Conservation (phyloP, 2,888 invertebrate species). For the Colostygia pectinataria region DNA sequence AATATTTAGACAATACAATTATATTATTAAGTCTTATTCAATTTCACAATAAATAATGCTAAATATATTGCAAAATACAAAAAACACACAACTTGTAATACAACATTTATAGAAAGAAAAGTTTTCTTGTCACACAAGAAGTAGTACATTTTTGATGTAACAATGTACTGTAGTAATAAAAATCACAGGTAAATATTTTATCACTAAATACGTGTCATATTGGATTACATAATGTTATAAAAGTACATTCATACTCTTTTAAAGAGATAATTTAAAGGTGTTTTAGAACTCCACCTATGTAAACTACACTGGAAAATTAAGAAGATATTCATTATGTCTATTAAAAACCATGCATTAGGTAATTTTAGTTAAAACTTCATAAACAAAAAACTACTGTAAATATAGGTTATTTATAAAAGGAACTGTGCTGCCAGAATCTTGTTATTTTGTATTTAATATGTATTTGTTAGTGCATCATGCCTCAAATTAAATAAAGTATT, state of each 20-base stretch:
- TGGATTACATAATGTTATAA: slow-evolving; percentile 42
- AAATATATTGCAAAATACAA: slow-evolving; percentile 38
- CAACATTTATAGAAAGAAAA: slow-evolving; percentile 47
- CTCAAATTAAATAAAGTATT: too few species aligned
- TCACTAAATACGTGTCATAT: slow-evolving; percentile 58
- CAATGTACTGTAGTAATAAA: slow-evolving; percentile 57
- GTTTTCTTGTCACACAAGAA: slow-evolving; percentile 76
- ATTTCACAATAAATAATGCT: slow-evolving; percentile 41
- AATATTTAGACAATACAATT: slow-evolving; percentile 37
- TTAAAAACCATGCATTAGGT: too few species aligned
- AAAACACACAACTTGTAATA: slow-evolving; percentile 41
- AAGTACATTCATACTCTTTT: slow-evolving; percentile 44
- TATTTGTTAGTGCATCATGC: too few species aligned
- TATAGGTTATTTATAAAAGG: neutral
- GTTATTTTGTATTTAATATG: too few species aligned
- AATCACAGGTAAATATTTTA: slow-evolving; percentile 78
- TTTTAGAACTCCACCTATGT: slow-evolving; percentile 17
- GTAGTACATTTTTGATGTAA: slow-evolving; percentile 30
- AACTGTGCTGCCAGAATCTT: neutral
- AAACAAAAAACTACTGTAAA: too few species aligned
- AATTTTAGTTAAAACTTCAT: too few species aligned
- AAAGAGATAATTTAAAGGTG: slow-evolving; percentile 43
- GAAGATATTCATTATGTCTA: neutral
- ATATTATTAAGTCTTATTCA: slow-evolving; percentile 49
- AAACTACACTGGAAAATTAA: slow-evolving; percentile 6